phyloP scores from a whole-genome alignment of 1,140 invertebrate species.

The Lamellibrachia luymesi region DNA sequence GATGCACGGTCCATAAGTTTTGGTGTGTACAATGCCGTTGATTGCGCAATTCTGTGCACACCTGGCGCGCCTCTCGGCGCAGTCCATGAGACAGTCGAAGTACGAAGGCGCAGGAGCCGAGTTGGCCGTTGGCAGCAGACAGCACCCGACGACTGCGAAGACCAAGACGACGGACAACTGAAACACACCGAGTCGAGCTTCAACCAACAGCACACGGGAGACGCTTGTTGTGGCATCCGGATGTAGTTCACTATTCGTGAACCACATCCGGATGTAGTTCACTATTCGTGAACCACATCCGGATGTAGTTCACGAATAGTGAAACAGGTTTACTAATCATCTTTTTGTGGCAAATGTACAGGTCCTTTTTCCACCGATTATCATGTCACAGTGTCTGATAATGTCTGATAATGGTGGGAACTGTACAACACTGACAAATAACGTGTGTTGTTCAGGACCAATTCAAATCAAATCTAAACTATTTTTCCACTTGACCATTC shows the following conservation, averaged over 20 bases:
- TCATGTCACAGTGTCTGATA: background rate
- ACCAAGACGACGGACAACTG: background rate
- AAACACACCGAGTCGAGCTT: background rate
- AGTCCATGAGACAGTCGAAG: background rate
- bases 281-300: too few relatives aligned
- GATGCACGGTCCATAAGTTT: background rate
- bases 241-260: too few relatives aligned
- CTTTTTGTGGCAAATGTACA: background rate
- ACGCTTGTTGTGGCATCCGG: background rate
- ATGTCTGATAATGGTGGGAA: background rate
- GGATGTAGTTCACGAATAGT: background rate
- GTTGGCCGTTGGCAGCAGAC: background rate
- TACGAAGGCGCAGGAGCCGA: background rate
- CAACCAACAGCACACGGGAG: background rate
- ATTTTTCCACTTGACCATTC: background rate
- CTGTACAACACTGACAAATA: background rate
- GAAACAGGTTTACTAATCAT: background rate
- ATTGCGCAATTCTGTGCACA: background rate
- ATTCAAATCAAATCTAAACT: background rate
- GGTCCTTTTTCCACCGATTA: background rate
- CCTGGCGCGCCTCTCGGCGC: background rate
- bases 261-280: background rate
- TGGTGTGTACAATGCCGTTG: background rate
- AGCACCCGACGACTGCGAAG: background rate
- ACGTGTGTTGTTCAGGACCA: background rate